Base-by-base conservation (phyloP, 2,888 invertebrate genomes). In the Macrosoma leucophasiata region DNA sequence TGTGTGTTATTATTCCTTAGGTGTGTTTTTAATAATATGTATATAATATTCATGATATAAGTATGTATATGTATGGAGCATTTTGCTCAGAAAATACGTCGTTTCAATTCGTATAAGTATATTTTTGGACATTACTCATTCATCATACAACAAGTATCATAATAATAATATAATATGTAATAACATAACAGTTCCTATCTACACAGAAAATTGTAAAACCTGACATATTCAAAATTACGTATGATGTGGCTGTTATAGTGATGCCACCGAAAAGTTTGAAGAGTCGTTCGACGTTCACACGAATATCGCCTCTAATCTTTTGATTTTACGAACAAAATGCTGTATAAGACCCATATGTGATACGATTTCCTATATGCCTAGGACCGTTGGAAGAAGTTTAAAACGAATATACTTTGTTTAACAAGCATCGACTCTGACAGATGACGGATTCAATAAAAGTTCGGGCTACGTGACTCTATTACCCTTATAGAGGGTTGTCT, bases 401-500 rank as follows among this genome's bases (percentile, higher is more conserved):
- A 34, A 42, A 36, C 30, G 28, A 34, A 31, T 13, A 28, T 31
- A 29, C 35, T 44, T 41, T 45, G 39, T 41, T 36, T 35, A 37
- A 43, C 43, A 34, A 43, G 36, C 32, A 33, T 34, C 38, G 33
- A 38, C 10, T 29, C 25, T 39, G 44, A 47, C 43, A 36, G 30
- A 28, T 47, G 41, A 45, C 33, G 38, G 33, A 44, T 43, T 35
- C 36, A 41, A 44, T 44, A 43, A 40, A 45, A 43, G 32, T 41
- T 40, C 19, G 26, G 27, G 33, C 18, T 30, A 36, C 32, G 41
- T 43, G 41, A 41, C 41, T 38, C 27, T 25, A 35, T 33, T 41
- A 41, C 31, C 23, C 20, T 25, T 24, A 29, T 36, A 32, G 30
- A 40, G 36, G 30, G 33, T 22, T 19, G 12, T 9, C 12, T 32